Percentiles rank a stretch among this genome's conserved stretches.
Conservation (phyloP, 1,140 invertebrate genomes). For the Nixonia krombeini region DNA sequence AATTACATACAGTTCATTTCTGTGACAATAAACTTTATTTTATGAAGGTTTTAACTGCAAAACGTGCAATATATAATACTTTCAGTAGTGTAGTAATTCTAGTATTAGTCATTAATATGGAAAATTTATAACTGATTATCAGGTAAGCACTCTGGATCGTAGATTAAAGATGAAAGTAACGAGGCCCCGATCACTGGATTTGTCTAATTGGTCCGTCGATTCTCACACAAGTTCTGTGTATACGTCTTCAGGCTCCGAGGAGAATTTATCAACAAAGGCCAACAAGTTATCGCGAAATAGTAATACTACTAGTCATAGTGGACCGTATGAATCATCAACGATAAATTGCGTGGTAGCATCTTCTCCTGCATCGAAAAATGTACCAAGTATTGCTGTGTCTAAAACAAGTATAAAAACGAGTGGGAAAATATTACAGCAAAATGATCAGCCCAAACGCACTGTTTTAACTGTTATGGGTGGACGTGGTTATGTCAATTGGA, state of each 20-base stretch:
- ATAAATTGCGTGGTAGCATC: slow-evolving; percentile 19
- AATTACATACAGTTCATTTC: no score
- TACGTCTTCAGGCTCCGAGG: slow-evolving; percentile 85
- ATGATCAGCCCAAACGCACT: slow-evolving; percentile 78
- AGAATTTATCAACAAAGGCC: slow-evolving; percentile 80
- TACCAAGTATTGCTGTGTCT: slow-evolving; percentile 25
- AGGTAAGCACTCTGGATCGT: slow-evolving; percentile 80
- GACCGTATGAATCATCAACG: slow-evolving; percentile 66
- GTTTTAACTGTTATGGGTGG: slow-evolving; percentile 90
- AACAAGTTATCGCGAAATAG: slow-evolving; percentile 79
- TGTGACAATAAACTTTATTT: no score
- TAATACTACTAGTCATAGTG: slow-evolving; percentile 78
- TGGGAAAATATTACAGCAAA: slow-evolving; percentile 60
- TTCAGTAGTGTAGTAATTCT: no score
- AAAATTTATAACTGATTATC: slow-evolving; percentile 1
- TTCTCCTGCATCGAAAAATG: slow-evolving; percentile 17
- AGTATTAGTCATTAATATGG: no score
- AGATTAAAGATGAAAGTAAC: slow-evolving; percentile 85
- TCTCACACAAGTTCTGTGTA: slow-evolving; percentile 86
- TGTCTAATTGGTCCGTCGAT: slow-evolving; percentile 91
- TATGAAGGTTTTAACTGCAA: no score
- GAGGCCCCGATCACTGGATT: slow-evolving; percentile 83
- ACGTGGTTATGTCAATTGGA: slow-evolving; percentile 88
- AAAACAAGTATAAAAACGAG: slow-evolving; percentile 57
- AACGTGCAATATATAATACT: no score